Evolutionary conservation across 2,113 vertebrate genomes (phyloP), one percentile per base, ranked within the genome.

Genomic region (Puntigrus tetrazona): DNA sequence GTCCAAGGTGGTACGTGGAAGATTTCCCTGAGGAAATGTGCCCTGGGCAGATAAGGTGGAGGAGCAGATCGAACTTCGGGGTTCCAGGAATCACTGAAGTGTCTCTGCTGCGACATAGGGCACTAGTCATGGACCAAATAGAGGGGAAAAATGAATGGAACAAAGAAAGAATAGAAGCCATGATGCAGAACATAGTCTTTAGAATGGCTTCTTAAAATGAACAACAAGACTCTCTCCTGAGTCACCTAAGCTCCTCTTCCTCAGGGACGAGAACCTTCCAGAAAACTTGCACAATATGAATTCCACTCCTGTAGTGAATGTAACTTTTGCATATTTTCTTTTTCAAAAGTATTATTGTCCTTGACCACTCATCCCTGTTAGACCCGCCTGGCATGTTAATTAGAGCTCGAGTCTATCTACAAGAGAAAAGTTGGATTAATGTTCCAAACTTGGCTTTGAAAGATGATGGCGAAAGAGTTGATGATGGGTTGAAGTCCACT

Each of bases 11-110:
- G 65, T 25, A 41, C 20, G 31, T 27, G 29, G 57, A 67, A 84
- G 74, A 83, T 87, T 87, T 87, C 82, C 87, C 75, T 22, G 41
- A 72, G 75, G 86, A 88, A 83, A 88, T 88, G 84, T 90, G 89
- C 79, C 79, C 52, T 0, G 43, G 70, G 70, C 47, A 80, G 89
- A 90, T 90, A 90, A 90, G 82, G 75, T 82, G 72, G 31, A 86
- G 73, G 85, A 25, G 38, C n/a, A 83, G 87, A 84, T 85, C 70
- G 70, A 83, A 82, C 77, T 78, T 86, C 41, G 55, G 76, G n/a
- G 73, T 55, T 59, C 77, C 50, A 36, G 3, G 78, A 65, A 84
- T 55, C 70, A 67, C 77, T 84, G 81, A 84, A 83, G 75, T 73
- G 67, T 67, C 82, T 80, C 82, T 29, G 59, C 82, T 65, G 34